Base-by-base conservation (phyloP, 2,797 vertebrate genomes). In the Sebastes trivittatus region DNA sequence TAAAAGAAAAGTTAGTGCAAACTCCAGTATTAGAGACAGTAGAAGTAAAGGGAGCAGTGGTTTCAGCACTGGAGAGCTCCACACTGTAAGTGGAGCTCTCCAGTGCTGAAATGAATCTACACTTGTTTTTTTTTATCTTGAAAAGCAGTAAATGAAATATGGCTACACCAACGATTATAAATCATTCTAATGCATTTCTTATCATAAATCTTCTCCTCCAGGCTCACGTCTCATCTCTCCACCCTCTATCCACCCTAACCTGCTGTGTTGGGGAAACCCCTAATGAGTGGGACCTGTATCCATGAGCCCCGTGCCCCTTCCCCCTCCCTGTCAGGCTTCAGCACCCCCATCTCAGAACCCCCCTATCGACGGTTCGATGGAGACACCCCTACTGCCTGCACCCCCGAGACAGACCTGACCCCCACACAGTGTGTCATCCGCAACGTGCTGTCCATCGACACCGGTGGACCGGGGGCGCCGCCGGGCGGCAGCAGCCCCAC, bases 361-460 rank as follows among this genome's bases (percentile, higher is more conserved):
- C 95, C 96, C 69, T 96, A 97, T 94, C 96, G 97, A 88, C 95
- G 96, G 72, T 92, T 97, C 70, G 97, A 98, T 92, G 96, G 96
- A 64, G 97, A 97, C 87, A 96, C 96, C 66, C 96, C 97, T 4
- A 97, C 97, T 4, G 97, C 97, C 80, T 97, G 97, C 93, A 98
- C 97, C 73, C 97, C 97, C 0, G 97, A 98, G 82, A 97, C 96
- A 61, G 97, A 98, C 92, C 96, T 98, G 90, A 98, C 97, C 8
- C 97, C 97, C 46, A 98, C 97, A 34, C 97, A 98, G 93, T 98
- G 97, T 90, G 97, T 98, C 65, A 93, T 98, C 76, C 96, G 97
- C 69, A 98, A 98, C 71, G 97, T 98, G 76, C 95, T 98, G 83
- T 97, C 97, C 84, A 95, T 97, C 0, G 95, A 97, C 81, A 96